Conservation (phyloP, 35 echinoderm and acorn worm genomes). For the Strongylocentrotus purpuratus region DNA sequence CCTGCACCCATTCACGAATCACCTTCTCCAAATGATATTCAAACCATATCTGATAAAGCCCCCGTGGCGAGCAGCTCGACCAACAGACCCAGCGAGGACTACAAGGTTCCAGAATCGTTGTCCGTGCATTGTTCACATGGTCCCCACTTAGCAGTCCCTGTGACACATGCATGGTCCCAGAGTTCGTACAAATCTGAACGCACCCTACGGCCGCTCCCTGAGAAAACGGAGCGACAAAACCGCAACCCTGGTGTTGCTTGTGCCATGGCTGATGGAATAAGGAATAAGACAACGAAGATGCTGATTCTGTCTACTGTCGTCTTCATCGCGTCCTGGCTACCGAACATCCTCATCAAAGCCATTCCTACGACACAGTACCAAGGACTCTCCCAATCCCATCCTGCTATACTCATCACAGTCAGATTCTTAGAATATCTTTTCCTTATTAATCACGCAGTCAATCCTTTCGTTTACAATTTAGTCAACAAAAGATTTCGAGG, state of each 20-base stretch:
- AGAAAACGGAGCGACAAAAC: neutral
- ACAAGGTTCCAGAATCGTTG: neutral
- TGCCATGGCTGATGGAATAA: neutral
- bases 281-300: neutral
- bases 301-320: neutral
- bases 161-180: neutral
- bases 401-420: neutral
- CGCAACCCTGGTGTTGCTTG: neutral
- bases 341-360: constrained; percentile 19
- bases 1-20: neutral
- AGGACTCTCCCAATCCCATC: neutral
- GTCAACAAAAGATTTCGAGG: constrained; percentile 5
- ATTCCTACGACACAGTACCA: neutral
- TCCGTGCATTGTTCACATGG: neutral
- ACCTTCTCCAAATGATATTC: neutral
- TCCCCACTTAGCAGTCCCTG: neutral
- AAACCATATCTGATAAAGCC: neutral
- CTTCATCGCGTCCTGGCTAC: constrained; percentile 8
- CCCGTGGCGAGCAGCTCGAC: neutral
- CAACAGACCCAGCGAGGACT: neutral
- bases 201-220: neutral
- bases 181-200: neutral
- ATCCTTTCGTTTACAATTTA: constrained; percentile 1
- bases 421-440: neutral
- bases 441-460: neutral